Evolutionary conservation across 2,888 invertebrate species (phyloP), one percentile per base, ranked within the genome.

Genomic region (Poecilus cupreus): DNA sequence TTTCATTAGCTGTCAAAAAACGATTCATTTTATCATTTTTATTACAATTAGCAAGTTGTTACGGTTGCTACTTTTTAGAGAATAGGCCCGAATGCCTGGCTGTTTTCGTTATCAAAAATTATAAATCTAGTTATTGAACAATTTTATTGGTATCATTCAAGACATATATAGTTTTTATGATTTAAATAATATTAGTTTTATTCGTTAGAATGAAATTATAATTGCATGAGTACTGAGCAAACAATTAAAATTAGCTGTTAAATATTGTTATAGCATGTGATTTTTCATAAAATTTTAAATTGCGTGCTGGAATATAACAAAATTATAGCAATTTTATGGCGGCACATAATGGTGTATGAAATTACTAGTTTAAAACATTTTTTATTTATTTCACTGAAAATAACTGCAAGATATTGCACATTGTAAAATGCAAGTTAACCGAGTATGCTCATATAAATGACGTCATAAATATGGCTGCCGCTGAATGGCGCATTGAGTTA

Each of bases 351-450:
- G 13, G 39, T 51, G 54, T 54, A 51, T 24, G 37, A 80, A 72
- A 80, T 70, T 80, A 39, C 72, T 70, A 70, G 78, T 64, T 57
- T 77, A 64, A 11, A 11, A 39, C 26, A 77, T 78, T 75, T 75
- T 75, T 75, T 26, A 51, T 51, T 75, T 32, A 54, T 51, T 46
- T 72, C 26, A 2, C 18, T 37, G 68, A 68, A 68, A 68, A 60
- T 60, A 22, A 60, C 60, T 60, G 24, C 72, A 43, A 72, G 72
- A 72, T 72, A 72, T 72, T 72, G 49, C 49, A 72, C 72, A 22
- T 13, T 22, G 46, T 43, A 49, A 72, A 22, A 72, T 49, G 24
- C 26, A 60, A 8, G 2, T 24, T 60, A 60, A 60, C 24, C 16
- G 11, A 18, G n/a, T 46, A 20, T 43, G 72, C 46, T 39, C 20